Percentiles rank a stretch among this genome's conserved stretches.
phyloP scores from a whole-genome alignment of 2,888 invertebrate species.

The Aporophyla nigra region DNA sequence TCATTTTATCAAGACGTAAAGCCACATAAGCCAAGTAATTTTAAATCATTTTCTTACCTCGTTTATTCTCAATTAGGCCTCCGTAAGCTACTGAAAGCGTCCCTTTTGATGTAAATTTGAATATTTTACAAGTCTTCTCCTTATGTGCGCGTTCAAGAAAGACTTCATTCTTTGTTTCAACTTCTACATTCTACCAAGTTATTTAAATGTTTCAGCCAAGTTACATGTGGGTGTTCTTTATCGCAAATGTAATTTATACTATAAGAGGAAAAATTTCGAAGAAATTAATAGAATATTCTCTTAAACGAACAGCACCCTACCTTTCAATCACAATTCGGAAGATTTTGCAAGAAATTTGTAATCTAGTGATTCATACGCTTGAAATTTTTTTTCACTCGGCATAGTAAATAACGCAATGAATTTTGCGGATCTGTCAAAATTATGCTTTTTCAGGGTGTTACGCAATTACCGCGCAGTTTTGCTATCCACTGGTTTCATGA shows the following conservation, averaged over 20 bases:
- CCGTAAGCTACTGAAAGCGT: conserved; percentile 14
- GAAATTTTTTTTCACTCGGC: background rate
- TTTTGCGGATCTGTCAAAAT: background rate
- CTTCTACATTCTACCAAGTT: conserved; percentile 20
- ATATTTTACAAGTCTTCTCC: conserved; percentile 43
- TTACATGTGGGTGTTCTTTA: background rate
- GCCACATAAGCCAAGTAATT: background rate
- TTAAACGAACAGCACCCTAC: background rate
- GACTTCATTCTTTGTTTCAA: conserved; percentile 38
- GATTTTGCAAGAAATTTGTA: background rate
- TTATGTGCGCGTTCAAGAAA: conserved; percentile 3
- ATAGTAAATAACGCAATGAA: background rate
- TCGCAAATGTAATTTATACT: background rate
- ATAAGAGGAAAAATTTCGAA: background rate
- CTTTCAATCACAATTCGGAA: background rate
- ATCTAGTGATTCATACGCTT: background rate
- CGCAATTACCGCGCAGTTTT: background rate
- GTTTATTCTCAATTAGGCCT: conserved; percentile 38
- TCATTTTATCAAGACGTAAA: background rate
- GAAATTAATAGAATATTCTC: conserved; percentile 11
- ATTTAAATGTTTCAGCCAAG: conserved; percentile 4
- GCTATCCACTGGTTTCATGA: background rate
- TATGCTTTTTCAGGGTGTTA: too few relatives aligned
- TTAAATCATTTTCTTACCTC: background rate
- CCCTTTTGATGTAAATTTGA: conserved; percentile 55